Conservation (phyloP, 2,888 invertebrate genomes). For the Tenthredo livida region DNA sequence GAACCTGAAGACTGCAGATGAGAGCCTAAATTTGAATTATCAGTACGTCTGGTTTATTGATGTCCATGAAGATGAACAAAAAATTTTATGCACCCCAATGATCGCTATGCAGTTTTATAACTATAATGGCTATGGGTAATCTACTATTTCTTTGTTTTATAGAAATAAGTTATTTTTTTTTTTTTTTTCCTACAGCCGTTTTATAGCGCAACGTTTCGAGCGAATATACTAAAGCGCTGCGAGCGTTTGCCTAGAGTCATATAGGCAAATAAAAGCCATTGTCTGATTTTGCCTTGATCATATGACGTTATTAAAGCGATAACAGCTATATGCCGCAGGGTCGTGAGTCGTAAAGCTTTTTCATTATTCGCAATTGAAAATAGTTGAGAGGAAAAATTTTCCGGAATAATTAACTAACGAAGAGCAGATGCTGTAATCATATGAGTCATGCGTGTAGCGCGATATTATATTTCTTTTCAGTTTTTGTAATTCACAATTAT, state of each 20-base stretch:
- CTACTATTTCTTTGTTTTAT: neutral
- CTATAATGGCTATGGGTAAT: neutral
- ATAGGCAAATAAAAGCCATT: neutral
- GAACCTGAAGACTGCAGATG: neutral
- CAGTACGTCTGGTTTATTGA: neutral
- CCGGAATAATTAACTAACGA: neutral
- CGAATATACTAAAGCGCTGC: neutral
- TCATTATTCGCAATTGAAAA: neutral
- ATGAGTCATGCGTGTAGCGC: too few relatives aligned
- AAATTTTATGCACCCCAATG: too few relatives aligned
- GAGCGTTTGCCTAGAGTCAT: neutral
- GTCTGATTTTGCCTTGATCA: neutral
- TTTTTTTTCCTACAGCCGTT: neutral
- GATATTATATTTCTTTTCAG: too few relatives aligned
- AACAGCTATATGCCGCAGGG: neutral
- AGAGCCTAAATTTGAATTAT: neutral
- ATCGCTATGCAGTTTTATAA: neutral
- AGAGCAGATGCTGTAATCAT: too few relatives aligned
- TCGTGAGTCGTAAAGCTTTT: neutral
- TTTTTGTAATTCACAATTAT: neutral
- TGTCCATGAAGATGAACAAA: too few relatives aligned
- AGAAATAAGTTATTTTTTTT: neutral
- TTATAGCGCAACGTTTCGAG: neutral
- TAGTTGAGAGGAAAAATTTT: neutral
- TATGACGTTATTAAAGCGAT: neutral